Percentiles rank a stretch among this genome's conserved stretches.
These are phyloP conservation scores for Clostera curtula DNA, from an alignment of 2,888 invertebrate genomes.

Conservation along the genomic window DNA sequence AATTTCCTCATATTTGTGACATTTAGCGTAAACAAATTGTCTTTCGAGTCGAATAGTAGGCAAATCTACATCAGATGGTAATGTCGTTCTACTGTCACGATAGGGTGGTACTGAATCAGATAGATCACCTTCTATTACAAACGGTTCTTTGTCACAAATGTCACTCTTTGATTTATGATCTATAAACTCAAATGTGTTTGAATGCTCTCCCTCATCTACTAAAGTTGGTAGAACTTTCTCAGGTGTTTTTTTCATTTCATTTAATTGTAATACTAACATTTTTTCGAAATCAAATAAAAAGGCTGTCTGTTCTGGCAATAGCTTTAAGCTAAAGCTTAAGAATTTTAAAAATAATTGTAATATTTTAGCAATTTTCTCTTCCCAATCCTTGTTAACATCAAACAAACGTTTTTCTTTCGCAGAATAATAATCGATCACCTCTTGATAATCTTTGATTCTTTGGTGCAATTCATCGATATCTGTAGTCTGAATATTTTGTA, in stretches of 20 bases:
- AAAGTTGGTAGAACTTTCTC: constrained; percentile 32
- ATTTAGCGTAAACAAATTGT: constrained; percentile 57
- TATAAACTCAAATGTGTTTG: constrained; percentile 41
- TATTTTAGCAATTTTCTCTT: constrained; percentile 55
- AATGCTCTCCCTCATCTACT: constrained; percentile 29
- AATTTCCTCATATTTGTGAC: constrained; percentile 50
- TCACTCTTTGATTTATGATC: constrained; percentile 13
- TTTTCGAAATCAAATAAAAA: constrained; percentile 61
- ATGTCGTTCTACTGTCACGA: constrained; percentile 53
- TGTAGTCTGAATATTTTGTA: constrained; percentile 42
- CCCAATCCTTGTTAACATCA: constrained; percentile 52
- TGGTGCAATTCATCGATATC: constrained; percentile 40
- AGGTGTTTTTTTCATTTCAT: constrained; percentile 52
- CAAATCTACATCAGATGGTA: constrained; percentile 46
- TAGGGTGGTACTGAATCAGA: constrained; percentile 32
- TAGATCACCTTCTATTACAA: constrained; percentile 46
- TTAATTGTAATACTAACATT: constrained; percentile 57
- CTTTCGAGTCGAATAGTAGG: constrained; percentile 44
- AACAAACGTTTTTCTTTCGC: constrained; percentile 32
- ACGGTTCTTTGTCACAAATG: constrained; percentile 43
- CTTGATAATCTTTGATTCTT: constrained; percentile 41
- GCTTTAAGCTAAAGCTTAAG: constrained; percentile 52
- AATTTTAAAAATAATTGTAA: constrained; percentile 56
- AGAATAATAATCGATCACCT: constrained; percentile 34
- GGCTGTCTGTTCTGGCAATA: constrained; percentile 58